Conservation (phyloP, 2,797 vertebrate genomes). For the Lagorchestes hirsutus region DNA sequence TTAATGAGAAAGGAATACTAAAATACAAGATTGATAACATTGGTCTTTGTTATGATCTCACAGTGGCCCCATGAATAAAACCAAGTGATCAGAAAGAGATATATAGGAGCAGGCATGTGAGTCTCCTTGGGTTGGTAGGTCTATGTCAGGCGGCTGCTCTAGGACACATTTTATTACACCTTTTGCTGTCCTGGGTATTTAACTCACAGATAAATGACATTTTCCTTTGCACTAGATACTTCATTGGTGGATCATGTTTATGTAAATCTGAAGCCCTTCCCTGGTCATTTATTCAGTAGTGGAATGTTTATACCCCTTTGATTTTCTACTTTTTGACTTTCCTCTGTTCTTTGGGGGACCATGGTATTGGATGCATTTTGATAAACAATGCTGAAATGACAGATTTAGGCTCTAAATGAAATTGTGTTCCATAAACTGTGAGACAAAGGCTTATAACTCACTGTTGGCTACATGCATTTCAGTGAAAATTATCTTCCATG, state of each 20-base stretch:
- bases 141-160: conserved; percentile 48
- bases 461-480: conserved; percentile 81
- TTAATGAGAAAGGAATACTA: background rate
- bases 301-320: conserved; percentile 76
- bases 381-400: conserved; percentile 88
- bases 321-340: conserved; percentile 83
- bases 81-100: conserved; percentile 67
- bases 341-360: conserved; percentile 76
- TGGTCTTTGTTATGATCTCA: conserved; percentile 56
- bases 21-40: conserved; percentile 54
- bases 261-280: conserved; percentile 74
- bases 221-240: conserved; percentile 64
- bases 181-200: conserved; percentile 68
- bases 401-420: conserved; percentile 87
- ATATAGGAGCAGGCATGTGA: conserved; percentile 24
- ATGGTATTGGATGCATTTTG: conserved; percentile 78
- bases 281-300: conserved; percentile 71
- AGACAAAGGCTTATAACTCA: conserved; percentile 88
- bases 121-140: conserved; percentile 33
- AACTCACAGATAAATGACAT: conserved; percentile 77
- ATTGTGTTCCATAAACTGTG: conserved; percentile 87
- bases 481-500: conserved; percentile 85
- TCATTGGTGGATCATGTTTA: conserved; percentile 74
- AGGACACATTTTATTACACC: conserved; percentile 71
- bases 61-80: conserved; percentile 62